Percentiles rank a stretch among this genome's conserved stretches.
Evolutionary conservation across 2,797 vertebrate species (phyloP).

Genomic region (Enteromius treurensis): DNA sequence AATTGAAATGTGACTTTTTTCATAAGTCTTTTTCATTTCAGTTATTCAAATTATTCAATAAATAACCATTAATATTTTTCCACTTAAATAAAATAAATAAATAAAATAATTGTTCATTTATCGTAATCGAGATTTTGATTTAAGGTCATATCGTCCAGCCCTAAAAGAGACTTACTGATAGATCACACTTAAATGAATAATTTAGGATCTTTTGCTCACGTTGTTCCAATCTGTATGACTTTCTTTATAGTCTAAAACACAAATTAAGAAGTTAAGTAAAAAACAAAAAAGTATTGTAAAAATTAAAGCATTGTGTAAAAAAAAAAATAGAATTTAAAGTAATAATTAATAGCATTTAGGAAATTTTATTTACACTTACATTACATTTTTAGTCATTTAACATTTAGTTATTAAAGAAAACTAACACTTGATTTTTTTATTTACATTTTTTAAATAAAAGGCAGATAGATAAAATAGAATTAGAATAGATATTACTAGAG

Average conservation of each 20-base stretch:
- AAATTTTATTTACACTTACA: background rate
- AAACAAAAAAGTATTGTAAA: background rate
- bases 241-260: background rate
- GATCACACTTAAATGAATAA: background rate
- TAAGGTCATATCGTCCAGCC: background rate
- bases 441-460: too few relatives aligned
- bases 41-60: background rate
- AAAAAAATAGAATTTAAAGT: background rate
- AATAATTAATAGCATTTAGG: background rate
- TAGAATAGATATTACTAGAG: too few relatives aligned
- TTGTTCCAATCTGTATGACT: slow-evolving; percentile 1
- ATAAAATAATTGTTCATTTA: background rate
- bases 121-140: background rate
- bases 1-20: background rate
- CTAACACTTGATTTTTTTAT: too few relatives aligned
- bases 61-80: background rate
- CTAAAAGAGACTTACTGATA: background rate
- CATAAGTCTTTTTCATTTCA: background rate
- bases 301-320: background rate
- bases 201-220: background rate
- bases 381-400: too few relatives aligned
- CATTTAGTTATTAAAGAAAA: too few relatives aligned
- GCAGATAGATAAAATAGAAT: too few relatives aligned
- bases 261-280: background rate
- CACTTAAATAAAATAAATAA: background rate